A percentile compares a stretch with the other conserved stretches of the same genome.
These are phyloP conservation scores for Agrenia bidenticulata DNA, from an alignment of 2,888 invertebrate species.

Conservation along the genomic window DNA sequence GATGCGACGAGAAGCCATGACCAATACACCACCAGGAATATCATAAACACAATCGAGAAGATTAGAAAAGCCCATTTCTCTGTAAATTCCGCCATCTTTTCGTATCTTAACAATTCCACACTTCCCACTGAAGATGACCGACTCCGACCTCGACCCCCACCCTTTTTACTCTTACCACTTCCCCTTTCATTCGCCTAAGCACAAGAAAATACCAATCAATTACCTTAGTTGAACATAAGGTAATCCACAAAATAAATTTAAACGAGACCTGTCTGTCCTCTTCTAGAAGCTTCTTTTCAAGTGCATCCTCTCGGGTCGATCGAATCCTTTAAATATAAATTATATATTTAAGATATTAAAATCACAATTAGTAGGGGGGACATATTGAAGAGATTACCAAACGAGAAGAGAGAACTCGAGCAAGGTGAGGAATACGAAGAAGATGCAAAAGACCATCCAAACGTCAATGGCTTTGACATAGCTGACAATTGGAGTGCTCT, in stretches of 20 bases:
- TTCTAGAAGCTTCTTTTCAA: constrained; percentile 26
- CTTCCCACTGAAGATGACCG: not conserved
- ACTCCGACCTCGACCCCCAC: not conserved
- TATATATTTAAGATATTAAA: not conserved
- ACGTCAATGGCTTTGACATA: constrained; percentile 47
- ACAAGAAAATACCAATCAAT: no score
- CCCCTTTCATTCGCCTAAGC: no score
- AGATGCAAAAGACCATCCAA: constrained; percentile 46
- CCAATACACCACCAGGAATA: constrained; percentile 39
- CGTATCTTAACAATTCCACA: not conserved
- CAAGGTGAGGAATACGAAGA: constrained; percentile 46
- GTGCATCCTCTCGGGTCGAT: constrained; percentile 25
- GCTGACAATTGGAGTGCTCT: constrained; percentile 44
- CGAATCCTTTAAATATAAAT: constrained; percentile 21
- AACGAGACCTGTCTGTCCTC: constrained; percentile 25
- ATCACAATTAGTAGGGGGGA: not conserved
- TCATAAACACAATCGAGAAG: constrained; percentile 30
- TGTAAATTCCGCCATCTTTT: constrained; percentile 27
- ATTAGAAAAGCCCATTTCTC: constrained; percentile 36
- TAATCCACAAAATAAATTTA: no score
- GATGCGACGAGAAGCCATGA: constrained; percentile 31
- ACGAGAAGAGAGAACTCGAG: constrained; percentile 32
- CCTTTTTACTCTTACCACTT: not conserved
- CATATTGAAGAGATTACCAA: constrained; percentile 31
- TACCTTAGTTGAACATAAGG: not conserved